Evolutionary conservation across 2,113 vertebrate genomes (phyloP).

Genomic region (Zosterops lateralis): DNA sequence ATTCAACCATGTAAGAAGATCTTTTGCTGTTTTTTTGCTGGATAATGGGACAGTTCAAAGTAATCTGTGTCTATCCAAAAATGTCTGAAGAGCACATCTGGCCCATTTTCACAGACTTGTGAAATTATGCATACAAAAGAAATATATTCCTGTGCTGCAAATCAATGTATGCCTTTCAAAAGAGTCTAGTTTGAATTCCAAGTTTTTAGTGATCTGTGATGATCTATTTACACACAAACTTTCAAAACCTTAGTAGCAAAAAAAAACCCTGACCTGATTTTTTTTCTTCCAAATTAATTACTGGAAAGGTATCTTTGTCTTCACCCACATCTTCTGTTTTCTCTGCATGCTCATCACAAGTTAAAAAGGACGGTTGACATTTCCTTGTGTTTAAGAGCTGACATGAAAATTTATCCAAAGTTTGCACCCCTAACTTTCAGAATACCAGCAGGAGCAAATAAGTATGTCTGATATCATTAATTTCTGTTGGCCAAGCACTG

Average conservation of each 20-base stretch:
- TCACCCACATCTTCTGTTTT: not conserved
- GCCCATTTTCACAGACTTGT: not conserved
- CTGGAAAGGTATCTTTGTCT: not conserved
- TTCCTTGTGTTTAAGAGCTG: not conserved
- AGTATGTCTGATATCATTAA: not conserved
- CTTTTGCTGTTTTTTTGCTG: not conserved
- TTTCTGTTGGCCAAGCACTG: rapidly evolving
- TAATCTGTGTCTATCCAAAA: not conserved
- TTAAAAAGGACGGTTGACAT: not conserved
- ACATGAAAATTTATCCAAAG: not conserved
- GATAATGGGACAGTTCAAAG: not conserved
- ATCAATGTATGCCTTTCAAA: not conserved
- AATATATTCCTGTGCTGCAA: not conserved
- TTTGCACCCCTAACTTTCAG: not conserved
- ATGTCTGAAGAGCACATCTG: not conserved
- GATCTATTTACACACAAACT: not conserved
- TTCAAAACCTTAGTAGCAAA: not conserved
- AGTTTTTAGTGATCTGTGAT: not conserved
- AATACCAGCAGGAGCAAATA: not conserved
- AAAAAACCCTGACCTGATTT: not conserved
- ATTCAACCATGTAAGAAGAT: not conserved
- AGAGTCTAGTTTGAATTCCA: not conserved
- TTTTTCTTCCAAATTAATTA: not conserved
- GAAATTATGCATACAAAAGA: not conserved
- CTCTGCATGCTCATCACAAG: not conserved